phyloP scores from a whole-genome alignment of 2,888 invertebrate species.

The Polydrusus tereticollis region DNA sequence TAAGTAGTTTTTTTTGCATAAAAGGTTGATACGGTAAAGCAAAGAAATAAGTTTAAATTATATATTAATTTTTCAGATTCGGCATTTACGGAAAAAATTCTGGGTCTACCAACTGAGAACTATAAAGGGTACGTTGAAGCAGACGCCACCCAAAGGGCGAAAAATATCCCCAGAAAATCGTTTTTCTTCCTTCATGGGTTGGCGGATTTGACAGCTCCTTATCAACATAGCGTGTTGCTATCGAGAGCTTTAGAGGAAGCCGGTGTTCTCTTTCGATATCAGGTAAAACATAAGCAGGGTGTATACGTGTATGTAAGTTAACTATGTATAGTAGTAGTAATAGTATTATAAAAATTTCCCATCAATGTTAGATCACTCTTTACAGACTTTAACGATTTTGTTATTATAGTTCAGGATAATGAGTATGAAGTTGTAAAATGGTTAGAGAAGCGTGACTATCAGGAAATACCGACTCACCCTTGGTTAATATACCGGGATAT shows the following conservation, averaged over 20 bases:
- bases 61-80: slow-evolving; percentile 77
- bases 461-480: no score
- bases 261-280: slow-evolving; percentile 91
- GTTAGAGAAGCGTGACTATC: no score
- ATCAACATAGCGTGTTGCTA: slow-evolving; percentile 91
- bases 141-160: slow-evolving; percentile 89
- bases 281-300: slow-evolving; percentile 82
- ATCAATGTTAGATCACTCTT: no score
- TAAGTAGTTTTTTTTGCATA: slow-evolving; percentile 67
- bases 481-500: no score
- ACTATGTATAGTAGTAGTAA: no score
- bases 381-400: no score
- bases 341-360: no score
- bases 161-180: slow-evolving; percentile 88
- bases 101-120: slow-evolving; percentile 90
- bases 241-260: slow-evolving; percentile 90
- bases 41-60: no score
- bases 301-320: no score
- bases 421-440: no score
- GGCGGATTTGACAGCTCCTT: slow-evolving; percentile 93
- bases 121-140: slow-evolving; percentile 93
- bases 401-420: no score
- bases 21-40: no score
- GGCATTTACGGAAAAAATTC: slow-evolving; percentile 94
- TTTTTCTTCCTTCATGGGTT: slow-evolving; percentile 93